Conservation (phyloP, 2,888 invertebrate genomes). For the Corbicula japonica region DNA sequence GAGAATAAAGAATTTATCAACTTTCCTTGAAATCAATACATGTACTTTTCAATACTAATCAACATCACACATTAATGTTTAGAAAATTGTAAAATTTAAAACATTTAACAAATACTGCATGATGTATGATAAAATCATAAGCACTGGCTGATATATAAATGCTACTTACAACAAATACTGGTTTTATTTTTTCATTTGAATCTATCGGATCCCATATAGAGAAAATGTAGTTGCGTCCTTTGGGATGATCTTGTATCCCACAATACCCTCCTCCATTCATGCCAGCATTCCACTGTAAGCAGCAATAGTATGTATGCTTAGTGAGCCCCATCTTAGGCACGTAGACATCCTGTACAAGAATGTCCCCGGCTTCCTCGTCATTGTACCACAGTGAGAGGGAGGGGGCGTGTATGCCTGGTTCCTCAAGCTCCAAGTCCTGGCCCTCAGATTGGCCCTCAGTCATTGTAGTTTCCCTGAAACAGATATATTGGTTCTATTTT, state of each 20-base stretch:
- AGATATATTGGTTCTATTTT: no score
- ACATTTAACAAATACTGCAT: no score
- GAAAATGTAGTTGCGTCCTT: slow-evolving; percentile 71
- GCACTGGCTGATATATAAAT: not conserved
- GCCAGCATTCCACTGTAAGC: slow-evolving; percentile 69
- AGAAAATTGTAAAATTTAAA: no score
- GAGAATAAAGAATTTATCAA: no score
- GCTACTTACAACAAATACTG: slow-evolving; percentile 53
- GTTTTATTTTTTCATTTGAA: slow-evolving; percentile 40
- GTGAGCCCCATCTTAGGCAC: slow-evolving; percentile 68
- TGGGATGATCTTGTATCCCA: slow-evolving; percentile 73
- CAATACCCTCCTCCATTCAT: slow-evolving; percentile 75
- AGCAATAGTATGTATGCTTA: slow-evolving; percentile 73
- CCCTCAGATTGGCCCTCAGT: slow-evolving; percentile 4
- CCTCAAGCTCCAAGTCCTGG: slow-evolving; percentile 14
- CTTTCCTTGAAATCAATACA: no score
- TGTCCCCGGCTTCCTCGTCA: slow-evolving; percentile 67
- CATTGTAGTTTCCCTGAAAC: slow-evolving; percentile 39
- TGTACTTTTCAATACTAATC: no score
- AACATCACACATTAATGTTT: no score
- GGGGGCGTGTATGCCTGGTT: slow-evolving; percentile 62
- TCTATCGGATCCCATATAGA: slow-evolving; percentile 72
- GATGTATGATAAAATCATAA: not conserved
- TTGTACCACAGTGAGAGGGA: slow-evolving; percentile 67
- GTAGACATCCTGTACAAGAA: slow-evolving; percentile 70